Evolutionary conservation across 2,797 vertebrate species (phyloP), one percentile per base, ranked within the genome.

Genomic region (Setipinna tenuifilis): DNA sequence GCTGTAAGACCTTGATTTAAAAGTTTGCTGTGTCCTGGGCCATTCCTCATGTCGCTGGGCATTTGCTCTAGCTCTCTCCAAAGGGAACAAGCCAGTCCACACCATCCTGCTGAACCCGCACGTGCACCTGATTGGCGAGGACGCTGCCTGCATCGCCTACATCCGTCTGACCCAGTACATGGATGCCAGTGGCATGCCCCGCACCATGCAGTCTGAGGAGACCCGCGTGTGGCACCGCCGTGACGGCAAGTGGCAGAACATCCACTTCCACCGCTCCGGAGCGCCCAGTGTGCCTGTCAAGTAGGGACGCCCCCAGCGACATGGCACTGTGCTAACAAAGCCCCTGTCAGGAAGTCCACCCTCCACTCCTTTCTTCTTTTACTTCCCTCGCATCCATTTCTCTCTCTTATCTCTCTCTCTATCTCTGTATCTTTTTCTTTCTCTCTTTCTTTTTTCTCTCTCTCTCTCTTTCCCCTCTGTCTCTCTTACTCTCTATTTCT

Each of bases 21-120:
- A 31, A 28, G 48, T 82, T 6, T 35, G n/a, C 17, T 31, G 81
- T 31, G 25, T 71, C 12, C 65, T 31, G 68, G 14, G 28, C 28
- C 10, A 6, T 81, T 31, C 19, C 23, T 82, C 6, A 17, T 84
- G 28, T 90, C 59, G 82, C 25, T 35, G 31, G 16, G 59, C 87
- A 11, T 35, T 81, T 91, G 86, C 83, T 5, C 25, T 91, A 98
- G 97, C 97, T 82, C 93, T 98, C 88, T 97, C 96, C 50, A 98
- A 98, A 94, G 97, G 98, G 88, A 99, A 96, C 92, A 98, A 98
- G 89, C 97, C 98, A 0, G 97, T 99, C 89, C 98, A 99, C 95
- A 99, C 98, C 54, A 99, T 98, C 91, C 97, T 99, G 90, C 92
- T 99, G 94, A 99, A 99, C 92, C 98, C 98, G 1, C 98, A 99